Evolutionary conservation across 2,113 vertebrate species (phyloP).

Genomic region (Sapayoa aenigma): DNA sequence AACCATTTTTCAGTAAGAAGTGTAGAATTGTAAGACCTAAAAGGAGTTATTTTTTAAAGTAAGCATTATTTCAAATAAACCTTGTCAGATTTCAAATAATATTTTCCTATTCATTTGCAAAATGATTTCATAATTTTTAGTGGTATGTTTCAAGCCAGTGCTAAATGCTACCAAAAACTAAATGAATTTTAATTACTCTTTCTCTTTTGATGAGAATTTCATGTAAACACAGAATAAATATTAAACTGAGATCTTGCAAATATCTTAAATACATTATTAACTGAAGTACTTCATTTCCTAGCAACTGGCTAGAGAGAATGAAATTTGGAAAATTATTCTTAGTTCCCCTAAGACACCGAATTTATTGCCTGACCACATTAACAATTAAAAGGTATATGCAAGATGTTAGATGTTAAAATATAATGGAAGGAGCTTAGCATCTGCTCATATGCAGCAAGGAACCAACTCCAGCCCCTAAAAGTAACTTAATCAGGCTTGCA

Average conservation of each 20-base stretch:
- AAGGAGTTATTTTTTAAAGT: conserved; percentile 68
- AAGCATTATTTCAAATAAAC: conserved; percentile 78
- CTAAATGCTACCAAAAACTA: conserved; percentile 41
- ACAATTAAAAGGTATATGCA: conserved; percentile 59
- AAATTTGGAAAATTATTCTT: conserved; percentile 53
- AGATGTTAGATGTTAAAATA: conserved; percentile 37
- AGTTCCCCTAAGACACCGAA: conserved; percentile 34
- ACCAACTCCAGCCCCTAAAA: neutral
- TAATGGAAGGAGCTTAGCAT: conserved; percentile 27
- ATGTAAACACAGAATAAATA: conserved; percentile 23
- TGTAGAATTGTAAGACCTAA: conserved; percentile 61
- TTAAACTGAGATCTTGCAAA: neutral
- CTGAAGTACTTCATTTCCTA: conserved; percentile 19
- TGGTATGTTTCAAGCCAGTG: neutral
- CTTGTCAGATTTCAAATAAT: conserved; percentile 65
- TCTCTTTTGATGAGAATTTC: conserved; percentile 35
- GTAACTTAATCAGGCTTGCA: conserved; percentile 23
- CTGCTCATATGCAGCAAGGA: neutral
- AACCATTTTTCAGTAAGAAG: conserved; percentile 70
- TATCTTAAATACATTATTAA: conserved; percentile 13
- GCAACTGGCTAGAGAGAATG: conserved; percentile 6
- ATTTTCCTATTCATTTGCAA: conserved; percentile 54
- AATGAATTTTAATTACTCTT: neutral
- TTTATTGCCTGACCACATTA: conserved; percentile 46
- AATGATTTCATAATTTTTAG: conserved; percentile 57